phyloP scores from a whole-genome alignment of 2,113 vertebrate genomes.

The Notechis scutatus region DNA sequence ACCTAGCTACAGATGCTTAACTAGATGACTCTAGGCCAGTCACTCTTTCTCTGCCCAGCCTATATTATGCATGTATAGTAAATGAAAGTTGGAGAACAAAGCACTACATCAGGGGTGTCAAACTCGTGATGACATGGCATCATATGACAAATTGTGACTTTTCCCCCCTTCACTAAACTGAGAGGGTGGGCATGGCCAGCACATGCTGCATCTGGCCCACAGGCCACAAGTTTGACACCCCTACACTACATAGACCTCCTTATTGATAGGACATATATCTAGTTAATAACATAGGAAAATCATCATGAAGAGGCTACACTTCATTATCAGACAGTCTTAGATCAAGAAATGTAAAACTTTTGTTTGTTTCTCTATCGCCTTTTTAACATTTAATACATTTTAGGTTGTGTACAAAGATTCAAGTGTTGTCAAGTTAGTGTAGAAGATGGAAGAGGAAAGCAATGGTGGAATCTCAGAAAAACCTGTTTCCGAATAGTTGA shows the following conservation, averaged over 20 bases:
- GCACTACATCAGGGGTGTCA: not conserved
- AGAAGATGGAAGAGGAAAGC: conserved; percentile 85
- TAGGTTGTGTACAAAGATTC: conserved; percentile 83
- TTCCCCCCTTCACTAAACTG: no score
- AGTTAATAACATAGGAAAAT: not conserved
- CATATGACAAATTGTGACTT: no score
- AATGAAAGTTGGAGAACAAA: not conserved
- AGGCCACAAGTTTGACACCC: no score
- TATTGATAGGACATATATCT: not conserved
- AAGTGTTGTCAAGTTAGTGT: conserved; percentile 88
- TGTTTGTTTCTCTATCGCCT: not conserved
- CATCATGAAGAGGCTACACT: not conserved
- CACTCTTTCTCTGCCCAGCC: not conserved
- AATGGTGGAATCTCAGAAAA: conserved; percentile 93
- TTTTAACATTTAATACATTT: conserved; percentile 21
- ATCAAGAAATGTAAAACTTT: not conserved
- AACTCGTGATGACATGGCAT: no score
- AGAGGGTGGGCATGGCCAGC: no score
- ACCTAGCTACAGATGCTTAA: not conserved
- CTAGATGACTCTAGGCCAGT: not conserved
- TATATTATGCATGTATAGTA: not conserved
- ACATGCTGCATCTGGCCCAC: no score
- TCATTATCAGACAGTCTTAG: not conserved
- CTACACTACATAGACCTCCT: not conserved
- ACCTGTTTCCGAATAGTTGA: conserved; percentile 95